Percentiles rank a stretch among this genome's conserved stretches.
These are phyloP conservation scores for Halictus ligatus DNA, from an alignment of 2,888 invertebrate species.

Conservation along the genomic window DNA sequence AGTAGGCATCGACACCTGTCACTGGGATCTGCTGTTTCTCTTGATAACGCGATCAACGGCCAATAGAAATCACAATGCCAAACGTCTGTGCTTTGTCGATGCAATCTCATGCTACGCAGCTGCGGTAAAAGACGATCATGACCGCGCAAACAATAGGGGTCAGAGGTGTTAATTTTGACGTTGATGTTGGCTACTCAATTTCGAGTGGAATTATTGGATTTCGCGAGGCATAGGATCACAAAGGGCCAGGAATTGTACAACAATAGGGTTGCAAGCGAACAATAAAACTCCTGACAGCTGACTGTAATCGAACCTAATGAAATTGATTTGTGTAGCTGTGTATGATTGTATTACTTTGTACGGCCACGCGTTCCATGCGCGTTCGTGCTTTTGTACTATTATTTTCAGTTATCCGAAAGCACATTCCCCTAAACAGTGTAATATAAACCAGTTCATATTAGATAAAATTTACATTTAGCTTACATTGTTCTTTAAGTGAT, in stretches of 20 bases:
- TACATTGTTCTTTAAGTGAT: background rate
- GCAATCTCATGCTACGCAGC: constrained; percentile 22
- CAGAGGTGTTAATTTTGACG: constrained; percentile 33
- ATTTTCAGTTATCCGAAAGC: background rate
- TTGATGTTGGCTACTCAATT: constrained; percentile 17
- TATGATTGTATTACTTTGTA: background rate
- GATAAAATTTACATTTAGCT: background rate
- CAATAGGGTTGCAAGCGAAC: background rate
- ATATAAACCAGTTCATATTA: background rate
- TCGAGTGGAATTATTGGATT: constrained; percentile 38
- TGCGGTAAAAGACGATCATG: constrained; percentile 44
- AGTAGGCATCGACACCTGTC: constrained; percentile 60
- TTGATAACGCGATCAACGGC: constrained; percentile 62
- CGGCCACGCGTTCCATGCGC: background rate
- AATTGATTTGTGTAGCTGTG: background rate
- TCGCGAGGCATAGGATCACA: background rate
- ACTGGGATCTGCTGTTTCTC: constrained; percentile 58
- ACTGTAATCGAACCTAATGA: background rate
- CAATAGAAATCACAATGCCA: constrained; percentile 54
- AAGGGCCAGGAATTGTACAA: background rate
- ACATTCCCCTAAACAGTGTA: background rate
- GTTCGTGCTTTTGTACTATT: background rate
- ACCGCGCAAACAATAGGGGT: constrained; percentile 19
- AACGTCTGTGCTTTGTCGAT: constrained; percentile 35
- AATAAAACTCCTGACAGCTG: background rate